A percentile compares a stretch with the other conserved stretches of the same genome.
phyloP scores from a whole-genome alignment of 2,888 invertebrate species.

The Pristionchus mayeri region DNA sequence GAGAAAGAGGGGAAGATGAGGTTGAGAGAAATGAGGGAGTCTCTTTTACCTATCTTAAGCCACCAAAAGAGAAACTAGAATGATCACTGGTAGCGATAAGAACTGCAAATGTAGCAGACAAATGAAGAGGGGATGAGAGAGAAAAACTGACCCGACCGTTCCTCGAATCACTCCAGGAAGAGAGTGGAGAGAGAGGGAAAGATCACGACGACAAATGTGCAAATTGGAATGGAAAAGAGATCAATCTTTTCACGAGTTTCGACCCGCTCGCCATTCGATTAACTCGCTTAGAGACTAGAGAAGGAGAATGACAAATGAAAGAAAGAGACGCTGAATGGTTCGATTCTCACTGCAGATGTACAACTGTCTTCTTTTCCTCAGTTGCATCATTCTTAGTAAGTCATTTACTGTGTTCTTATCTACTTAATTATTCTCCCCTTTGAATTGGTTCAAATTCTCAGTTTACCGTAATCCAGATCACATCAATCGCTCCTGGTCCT shows the following conservation, averaged over 20 bases:
- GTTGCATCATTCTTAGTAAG: constrained; percentile 28
- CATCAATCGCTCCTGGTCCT: neutral
- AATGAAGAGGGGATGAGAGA: neutral
- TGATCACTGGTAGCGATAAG: neutral
- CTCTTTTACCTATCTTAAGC: neutral
- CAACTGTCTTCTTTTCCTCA: neutral
- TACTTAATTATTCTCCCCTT: neutral
- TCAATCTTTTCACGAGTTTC: neutral
- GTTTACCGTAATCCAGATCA: neutral
- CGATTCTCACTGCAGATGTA: constrained; percentile 6
- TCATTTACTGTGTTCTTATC: neutral
- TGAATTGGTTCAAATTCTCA: neutral
- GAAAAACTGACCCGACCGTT: constrained; percentile 22
- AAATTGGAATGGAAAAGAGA: neutral
- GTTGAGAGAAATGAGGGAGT: neutral
- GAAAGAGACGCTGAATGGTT: neutral
- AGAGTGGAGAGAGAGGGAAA: neutral
- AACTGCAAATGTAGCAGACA: constrained; percentile 21
- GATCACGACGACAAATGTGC: neutral
- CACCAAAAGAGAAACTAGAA: neutral
- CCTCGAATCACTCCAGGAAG: neutral
- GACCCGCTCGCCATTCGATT: neutral
- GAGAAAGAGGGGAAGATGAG: constrained; percentile 14
- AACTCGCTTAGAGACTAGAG: constrained; percentile 1
- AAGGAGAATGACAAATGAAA: neutral